These are phyloP conservation scores for Hylaeus volcanicus DNA, from an alignment of 1,140 invertebrate species.

Conservation along the genomic window DNA sequence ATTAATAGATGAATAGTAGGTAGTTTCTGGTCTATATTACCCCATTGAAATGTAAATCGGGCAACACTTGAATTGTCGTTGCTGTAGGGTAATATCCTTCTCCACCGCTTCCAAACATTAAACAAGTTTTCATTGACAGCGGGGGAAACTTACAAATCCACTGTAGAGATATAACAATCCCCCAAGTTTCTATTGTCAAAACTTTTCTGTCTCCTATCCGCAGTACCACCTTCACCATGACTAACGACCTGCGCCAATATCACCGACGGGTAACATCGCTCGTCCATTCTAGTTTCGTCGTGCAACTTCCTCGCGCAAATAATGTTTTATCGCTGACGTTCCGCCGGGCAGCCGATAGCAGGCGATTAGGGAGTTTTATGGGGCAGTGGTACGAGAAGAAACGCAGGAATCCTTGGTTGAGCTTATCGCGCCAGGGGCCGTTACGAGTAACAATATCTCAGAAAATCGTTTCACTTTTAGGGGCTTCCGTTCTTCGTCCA, in stretches of 20 bases:
- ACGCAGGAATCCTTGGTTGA: slow-evolving; percentile 50
- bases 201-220: not conserved
- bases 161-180: not conserved
- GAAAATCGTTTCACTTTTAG: slow-evolving; percentile 61
- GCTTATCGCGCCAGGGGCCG: slow-evolving; percentile 49
- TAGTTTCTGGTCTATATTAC: too few species aligned
- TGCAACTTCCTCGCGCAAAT: slow-evolving; percentile 28
- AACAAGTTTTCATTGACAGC: not conserved
- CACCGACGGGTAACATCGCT: not conserved
- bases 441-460: slow-evolving; percentile 52
- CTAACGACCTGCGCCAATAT: slow-evolving; percentile 9
- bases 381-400: slow-evolving; percentile 31
- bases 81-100: too few species aligned
- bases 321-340: slow-evolving; percentile 56
- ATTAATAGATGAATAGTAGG: too few species aligned
- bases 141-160: not conserved
- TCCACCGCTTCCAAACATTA: not conserved
- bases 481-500: not conserved
- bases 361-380: slow-evolving; percentile 61
- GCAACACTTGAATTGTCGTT: too few species aligned
- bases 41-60: too few species aligned
- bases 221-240: not conserved
- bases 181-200: slow-evolving; percentile 16
- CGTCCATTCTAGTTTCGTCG: slow-evolving; percentile 48
- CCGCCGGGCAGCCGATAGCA: slow-evolving; percentile 44